phyloP scores from a whole-genome alignment of 2,888 invertebrate species.

The Sphaeridia pumilis region DNA sequence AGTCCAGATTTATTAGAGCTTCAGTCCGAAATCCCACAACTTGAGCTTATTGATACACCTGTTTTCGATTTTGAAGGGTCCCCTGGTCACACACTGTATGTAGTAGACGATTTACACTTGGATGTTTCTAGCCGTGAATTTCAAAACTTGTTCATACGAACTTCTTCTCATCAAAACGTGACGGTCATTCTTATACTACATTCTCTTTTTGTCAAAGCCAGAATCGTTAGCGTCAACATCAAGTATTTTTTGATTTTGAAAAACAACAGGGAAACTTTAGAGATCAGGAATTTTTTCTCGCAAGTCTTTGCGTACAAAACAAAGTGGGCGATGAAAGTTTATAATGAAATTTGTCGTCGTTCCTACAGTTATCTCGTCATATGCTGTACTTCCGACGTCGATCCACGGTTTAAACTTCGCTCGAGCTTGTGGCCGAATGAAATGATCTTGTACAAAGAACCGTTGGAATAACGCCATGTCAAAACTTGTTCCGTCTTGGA shows the following conservation, averaged over 20 bases:
- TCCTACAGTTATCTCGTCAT: background rate
- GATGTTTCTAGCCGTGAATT: background rate
- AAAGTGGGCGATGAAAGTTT: background rate
- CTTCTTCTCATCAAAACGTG: background rate
- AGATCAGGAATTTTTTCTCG: background rate
- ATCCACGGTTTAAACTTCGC: background rate
- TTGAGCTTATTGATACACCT: too few species aligned
- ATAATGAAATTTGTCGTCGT: background rate
- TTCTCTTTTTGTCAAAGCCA: background rate
- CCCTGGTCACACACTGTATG: too few species aligned
- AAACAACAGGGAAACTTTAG: background rate
- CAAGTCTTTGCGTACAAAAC: background rate
- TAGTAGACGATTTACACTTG: background rate
- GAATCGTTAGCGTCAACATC: background rate
- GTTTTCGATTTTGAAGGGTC: background rate
- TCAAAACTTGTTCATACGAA: background rate
- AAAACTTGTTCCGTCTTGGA: too few species aligned
- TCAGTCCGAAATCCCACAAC: background rate
- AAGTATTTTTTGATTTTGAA: background rate
- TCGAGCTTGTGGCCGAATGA: background rate
- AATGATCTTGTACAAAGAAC: background rate
- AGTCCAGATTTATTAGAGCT: background rate
- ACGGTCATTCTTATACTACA: background rate
- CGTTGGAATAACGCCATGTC: too few species aligned
- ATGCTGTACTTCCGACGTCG: background rate